Evolutionary conservation across 2,113 vertebrate genomes (phyloP).

Genomic region (Microtus ochrogaster): DNA sequence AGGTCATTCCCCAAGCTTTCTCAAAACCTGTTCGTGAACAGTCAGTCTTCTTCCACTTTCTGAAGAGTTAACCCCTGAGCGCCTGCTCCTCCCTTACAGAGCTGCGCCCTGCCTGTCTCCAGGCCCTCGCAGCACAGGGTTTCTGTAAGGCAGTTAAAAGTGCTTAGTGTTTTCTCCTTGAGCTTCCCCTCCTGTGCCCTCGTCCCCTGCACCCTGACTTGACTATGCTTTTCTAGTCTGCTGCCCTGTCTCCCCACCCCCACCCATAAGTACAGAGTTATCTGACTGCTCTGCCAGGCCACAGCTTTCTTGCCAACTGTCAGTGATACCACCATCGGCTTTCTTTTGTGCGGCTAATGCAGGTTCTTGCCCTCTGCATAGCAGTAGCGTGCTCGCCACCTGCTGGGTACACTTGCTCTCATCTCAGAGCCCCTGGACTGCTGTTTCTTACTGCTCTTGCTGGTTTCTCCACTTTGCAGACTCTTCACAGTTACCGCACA

Average conservation of each 20-base stretch:
- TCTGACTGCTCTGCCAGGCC: neutral
- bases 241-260: neutral
- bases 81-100: neutral
- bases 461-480: neutral
- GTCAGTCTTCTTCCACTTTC: neutral
- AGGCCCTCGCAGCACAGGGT: neutral
- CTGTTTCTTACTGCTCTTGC: neutral
- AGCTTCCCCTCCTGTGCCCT: neutral
- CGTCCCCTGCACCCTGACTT: neutral
- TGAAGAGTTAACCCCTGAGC: neutral
- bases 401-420: neutral
- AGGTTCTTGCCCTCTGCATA: neutral
- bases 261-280: neutral
- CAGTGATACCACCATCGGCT: neutral
- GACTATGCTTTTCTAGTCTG: neutral
- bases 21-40: neutral
- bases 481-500: neutral
- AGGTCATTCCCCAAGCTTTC: constrained; percentile 53
- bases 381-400: neutral
- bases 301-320: neutral
- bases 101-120: neutral
- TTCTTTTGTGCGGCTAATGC: neutral
- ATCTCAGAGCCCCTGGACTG: neutral
- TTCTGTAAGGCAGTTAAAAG: neutral
- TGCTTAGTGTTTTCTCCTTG: neutral